Evolutionary conservation across 2,797 vertebrate genomes (phyloP), one percentile per base, ranked within the genome.

Genomic region (Apodemus agrarius): DNA sequence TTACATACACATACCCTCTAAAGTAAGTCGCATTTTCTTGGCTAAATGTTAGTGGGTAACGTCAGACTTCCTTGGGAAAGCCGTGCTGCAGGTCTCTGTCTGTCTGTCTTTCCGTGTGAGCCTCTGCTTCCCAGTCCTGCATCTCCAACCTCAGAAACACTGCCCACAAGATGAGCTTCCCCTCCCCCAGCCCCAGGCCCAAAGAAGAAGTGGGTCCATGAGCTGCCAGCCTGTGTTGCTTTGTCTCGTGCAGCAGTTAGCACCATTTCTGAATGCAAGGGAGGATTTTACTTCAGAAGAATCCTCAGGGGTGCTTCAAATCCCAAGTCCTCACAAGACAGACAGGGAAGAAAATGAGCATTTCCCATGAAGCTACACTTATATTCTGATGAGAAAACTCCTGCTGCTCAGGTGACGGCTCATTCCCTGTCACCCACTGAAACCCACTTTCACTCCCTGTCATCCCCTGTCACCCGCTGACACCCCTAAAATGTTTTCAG

Each of bases 11-110:
- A 87, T 75, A 94, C 72, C 90, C 80, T 93, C 59, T 19, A 74
- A 90, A 79, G 81, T 88, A 81, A n/a, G 31, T 79, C 85, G 94
- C 49, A 74, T 93, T 95, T 94, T 96, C 93, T 90, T 94, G 81
- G 84, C 95, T 98, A 97, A 97, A 96, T 96, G 94, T 89, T 96
- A 97, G 90, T 6, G 13, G 26, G 46, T 61, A 95, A 76, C 78
- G 6, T 29, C 67, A 92, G 92, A 75, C 85, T 92, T 81, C 91
- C 94, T 85, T 37, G n/a, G 43, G 65, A 81, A 67, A 82, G 29
- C 81, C 81, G 90, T 0, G 3, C 88, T 79, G 1, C 4, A 11
- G 22, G 54, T 88, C 78, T 88, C 46, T 31, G 2, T 59, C 59
- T 61, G 24, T 61, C 61, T 26, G 74, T 54, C 84, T 97, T 78